Percentiles rank a stretch among this genome's conserved stretches.
These are phyloP conservation scores for Vesta saturnalis DNA, from an alignment of 2,888 invertebrate species.

Conservation along the genomic window DNA sequence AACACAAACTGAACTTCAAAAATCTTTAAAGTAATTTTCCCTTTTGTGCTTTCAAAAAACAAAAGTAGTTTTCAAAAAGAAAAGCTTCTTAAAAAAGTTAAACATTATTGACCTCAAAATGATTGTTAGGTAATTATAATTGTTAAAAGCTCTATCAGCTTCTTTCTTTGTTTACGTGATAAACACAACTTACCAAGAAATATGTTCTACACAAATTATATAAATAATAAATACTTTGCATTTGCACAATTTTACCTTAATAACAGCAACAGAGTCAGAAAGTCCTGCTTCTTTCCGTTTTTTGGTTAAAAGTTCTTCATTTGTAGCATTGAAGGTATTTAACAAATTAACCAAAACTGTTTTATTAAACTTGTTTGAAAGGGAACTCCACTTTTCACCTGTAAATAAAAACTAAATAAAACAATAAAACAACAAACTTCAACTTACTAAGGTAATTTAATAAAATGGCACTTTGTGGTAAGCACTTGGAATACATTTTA, in stretches of 20 bases:
- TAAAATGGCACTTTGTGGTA: constrained; percentile 72
- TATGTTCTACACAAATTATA: too few species aligned
- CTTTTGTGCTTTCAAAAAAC: too few species aligned
- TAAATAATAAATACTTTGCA: too few species aligned
- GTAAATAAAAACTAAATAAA: constrained; percentile 35
- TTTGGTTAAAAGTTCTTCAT: constrained; percentile 60
- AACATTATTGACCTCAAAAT: neutral
- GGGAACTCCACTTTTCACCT: constrained; percentile 61
- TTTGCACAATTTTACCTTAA: too few species aligned
- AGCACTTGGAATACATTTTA: constrained; percentile 73
- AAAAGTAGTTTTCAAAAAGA: too few species aligned
- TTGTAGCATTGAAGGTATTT: constrained; percentile 61
- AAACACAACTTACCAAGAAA: too few species aligned
- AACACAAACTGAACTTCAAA: too few species aligned
- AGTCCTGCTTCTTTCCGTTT: constrained; percentile 61
- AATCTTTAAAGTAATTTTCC: too few species aligned
- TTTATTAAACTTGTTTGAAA: constrained; percentile 56
- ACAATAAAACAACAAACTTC: neutral
- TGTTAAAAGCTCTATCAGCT: too few species aligned
- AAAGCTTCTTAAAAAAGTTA: too few species aligned
- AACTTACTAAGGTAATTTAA: constrained; percentile 68
- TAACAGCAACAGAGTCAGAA: constrained; percentile 48
- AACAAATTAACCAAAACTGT: constrained; percentile 64
- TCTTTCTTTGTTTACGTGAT: too few species aligned
- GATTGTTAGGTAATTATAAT: neutral